These are phyloP conservation scores for Tetranychus urticae DNA, from an alignment of 1,140 invertebrate species.

Conservation along the genomic window DNA sequence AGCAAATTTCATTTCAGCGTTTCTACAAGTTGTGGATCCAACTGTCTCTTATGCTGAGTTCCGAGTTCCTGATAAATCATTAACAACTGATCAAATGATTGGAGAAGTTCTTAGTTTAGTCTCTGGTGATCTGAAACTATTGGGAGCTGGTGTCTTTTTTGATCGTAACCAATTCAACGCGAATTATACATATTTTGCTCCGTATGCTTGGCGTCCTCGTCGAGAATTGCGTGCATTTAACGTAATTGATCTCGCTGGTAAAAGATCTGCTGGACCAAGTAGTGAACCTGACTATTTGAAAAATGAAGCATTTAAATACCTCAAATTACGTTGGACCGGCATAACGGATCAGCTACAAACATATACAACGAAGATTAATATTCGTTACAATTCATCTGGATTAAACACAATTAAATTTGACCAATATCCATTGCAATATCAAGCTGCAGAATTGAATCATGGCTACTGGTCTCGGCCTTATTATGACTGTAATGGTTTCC, in stretches of 20 bases:
- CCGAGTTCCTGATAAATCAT: slow-evolving; percentile 53
- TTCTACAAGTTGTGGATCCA: slow-evolving; percentile 55
- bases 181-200: slow-evolving; percentile 56
- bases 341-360: slow-evolving; percentile 79
- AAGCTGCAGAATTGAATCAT: slow-evolving; percentile 53
- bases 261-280: neutral
- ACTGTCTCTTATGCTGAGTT: slow-evolving; percentile 78
- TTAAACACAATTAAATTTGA: slow-evolving; percentile 58
- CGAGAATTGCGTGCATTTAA: slow-evolving; percentile 58
- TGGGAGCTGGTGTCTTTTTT: slow-evolving; percentile 78
- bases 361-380: slow-evolving; percentile 71
- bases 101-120: slow-evolving; percentile 76
- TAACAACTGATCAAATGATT: slow-evolving; percentile 82
- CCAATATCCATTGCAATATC: slow-evolving; percentile 64
- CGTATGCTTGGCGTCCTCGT: slow-evolving; percentile 68
- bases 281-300: slow-evolving; percentile 32
- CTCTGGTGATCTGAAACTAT: slow-evolving; percentile 64
- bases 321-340: slow-evolving; percentile 77
- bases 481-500: slow-evolving; percentile 68
- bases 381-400: slow-evolving; percentile 65
- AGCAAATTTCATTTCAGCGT: slow-evolving; percentile 40
- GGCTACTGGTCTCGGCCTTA: slow-evolving; percentile 81
- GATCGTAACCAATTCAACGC: slow-evolving; percentile 65
- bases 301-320: slow-evolving; percentile 54
- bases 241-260: slow-evolving; percentile 51